These are phyloP conservation scores for Bambusicola thoracicus DNA, from an alignment of 2,113 vertebrate genomes.

Conservation along the genomic window DNA sequence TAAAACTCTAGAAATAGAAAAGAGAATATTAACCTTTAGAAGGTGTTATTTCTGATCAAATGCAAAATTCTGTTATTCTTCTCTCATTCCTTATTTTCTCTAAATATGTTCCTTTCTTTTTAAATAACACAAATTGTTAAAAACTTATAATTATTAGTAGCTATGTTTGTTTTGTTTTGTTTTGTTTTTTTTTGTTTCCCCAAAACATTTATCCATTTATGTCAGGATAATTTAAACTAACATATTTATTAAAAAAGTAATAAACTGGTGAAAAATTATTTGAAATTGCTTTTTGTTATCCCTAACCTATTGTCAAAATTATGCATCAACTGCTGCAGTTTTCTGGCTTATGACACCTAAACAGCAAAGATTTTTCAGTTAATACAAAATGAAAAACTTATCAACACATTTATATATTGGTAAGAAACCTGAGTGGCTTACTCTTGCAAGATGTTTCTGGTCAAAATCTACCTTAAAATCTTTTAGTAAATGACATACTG, in stretches of 20 bases:
- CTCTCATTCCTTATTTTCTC: not conserved
- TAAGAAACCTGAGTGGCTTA: not conserved
- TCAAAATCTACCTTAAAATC: not conserved
- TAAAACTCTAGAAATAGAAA: rapidly evolving
- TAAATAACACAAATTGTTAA: not conserved
- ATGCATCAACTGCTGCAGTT: not conserved
- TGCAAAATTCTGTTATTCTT: not conserved
- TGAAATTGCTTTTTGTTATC: not conserved
- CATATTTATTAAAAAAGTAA: not conserved
- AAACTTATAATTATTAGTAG: not conserved
- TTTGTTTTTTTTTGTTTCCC: not conserved
- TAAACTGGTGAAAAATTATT: not conserved
- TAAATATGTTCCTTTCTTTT: rapidly evolving
- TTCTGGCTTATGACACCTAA: not conserved
- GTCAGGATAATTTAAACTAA: not conserved
- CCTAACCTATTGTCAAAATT: not conserved
- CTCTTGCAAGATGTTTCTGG: not conserved
- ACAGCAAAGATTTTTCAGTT: not conserved
- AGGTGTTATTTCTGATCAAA: not conserved
- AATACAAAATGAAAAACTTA: not conserved
- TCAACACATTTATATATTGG: not conserved
- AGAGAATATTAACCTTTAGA: not conserved
- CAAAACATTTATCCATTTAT: not conserved
- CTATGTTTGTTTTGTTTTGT: not conserved
- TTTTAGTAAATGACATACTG: not conserved